Evolutionary conservation across 2,888 invertebrate species (phyloP), one percentile per base, ranked within the genome.

Genomic region (Mantis religiosa): DNA sequence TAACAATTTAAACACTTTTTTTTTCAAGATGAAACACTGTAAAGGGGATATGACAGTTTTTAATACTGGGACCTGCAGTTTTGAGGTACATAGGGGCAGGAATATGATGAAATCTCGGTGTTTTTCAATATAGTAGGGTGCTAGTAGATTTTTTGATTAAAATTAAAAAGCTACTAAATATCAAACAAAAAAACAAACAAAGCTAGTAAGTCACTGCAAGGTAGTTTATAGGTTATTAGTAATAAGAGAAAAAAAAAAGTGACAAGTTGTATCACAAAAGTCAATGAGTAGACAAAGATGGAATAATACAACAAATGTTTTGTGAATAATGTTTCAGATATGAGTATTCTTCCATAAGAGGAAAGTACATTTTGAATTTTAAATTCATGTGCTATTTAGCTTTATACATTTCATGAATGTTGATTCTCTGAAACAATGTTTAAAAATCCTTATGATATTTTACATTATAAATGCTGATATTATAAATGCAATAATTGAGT

Each of bases 11-110:
- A 71, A 71, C 1, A 20, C 15, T 2, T 71, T 54, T 2, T 71
- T 54, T 86, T 82, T 87, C 87, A 87, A 82, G 87, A 87, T 28
- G 20, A 87, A 34, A 82, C 12, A 34, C 87, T 27, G 82, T 82
- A 87, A 87, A 34, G 87, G 82, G 34, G 82, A 87, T 87, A 27
- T 71, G 41, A 30, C 90, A 90, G 90, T 90, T 89, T 90, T 88
- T 87, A 89, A 88, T 89, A 87, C 84, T 89, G 90, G 90, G 90
- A 90, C 89, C 89, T 90, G 89, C 88, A 85, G 47, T 89, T 89
- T 90, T 89, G 90, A 82, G 89, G 89, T 89, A 89, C 86, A 89
- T 88, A 90, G 89, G 89, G 88, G 88, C 89, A 87, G 88, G 89
- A 89, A 71, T 81, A 87, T 89, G 34, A 89, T 88, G 88, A 89